Conservation (phyloP, 2,888 invertebrate genomes). For the Dasysyrphus albostriatus region DNA sequence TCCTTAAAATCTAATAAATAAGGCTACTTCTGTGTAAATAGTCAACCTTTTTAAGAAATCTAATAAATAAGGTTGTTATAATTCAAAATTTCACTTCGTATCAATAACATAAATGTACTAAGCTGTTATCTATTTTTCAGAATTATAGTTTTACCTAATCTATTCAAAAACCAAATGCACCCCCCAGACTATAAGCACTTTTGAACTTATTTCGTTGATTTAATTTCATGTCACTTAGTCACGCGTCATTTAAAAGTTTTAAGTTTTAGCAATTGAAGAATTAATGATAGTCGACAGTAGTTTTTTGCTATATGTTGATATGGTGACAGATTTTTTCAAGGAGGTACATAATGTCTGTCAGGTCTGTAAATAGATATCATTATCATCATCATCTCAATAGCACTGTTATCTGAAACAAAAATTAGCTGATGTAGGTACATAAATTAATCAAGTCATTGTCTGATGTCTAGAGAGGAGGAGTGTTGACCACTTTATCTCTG, state of each 20-base stretch:
- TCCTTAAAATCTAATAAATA: too few species aligned
- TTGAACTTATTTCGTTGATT: conserved; percentile 12
- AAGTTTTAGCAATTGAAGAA: not conserved
- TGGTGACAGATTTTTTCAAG: not conserved
- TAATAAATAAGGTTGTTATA: too few species aligned
- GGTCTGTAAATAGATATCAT: conserved; percentile 19
- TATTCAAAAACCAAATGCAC: not conserved
- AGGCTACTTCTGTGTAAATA: too few species aligned
- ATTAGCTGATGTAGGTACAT: not conserved
- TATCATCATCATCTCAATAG: not conserved
- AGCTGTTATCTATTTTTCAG: too few species aligned
- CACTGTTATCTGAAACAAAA: conserved; percentile 1
- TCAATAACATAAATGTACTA: too few species aligned
- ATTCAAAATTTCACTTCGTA: too few species aligned
- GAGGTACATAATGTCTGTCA: not conserved
- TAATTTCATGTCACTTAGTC: not conserved
- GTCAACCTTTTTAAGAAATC: too few species aligned
- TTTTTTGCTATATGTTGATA: not conserved
- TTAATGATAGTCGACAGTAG: not conserved
- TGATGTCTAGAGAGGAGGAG: not conserved
- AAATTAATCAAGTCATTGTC: not conserved
- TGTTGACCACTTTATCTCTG: not conserved
- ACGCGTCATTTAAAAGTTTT: not conserved
- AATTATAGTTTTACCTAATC: not conserved
- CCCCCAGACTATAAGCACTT: not conserved